These are phyloP conservation scores for Phymastichus coffea DNA, from an alignment of 1,140 invertebrate genomes.

Conservation along the genomic window DNA sequence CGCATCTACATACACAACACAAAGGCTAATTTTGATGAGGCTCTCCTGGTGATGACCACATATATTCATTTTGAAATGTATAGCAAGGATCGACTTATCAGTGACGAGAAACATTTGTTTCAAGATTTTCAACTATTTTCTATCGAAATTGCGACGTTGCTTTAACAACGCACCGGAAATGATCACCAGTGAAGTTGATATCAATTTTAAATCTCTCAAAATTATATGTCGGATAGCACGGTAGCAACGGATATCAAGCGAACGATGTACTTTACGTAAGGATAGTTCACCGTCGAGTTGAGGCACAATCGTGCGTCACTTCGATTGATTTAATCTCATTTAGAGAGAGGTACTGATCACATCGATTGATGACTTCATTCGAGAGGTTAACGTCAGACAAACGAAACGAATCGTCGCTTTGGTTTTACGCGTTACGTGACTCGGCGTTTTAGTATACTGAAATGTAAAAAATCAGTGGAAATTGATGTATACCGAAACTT, in stretches of 20 bases:
- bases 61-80: too few relatives aligned
- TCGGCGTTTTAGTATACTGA: slow-evolving; percentile 52
- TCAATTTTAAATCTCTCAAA: slow-evolving; percentile 41
- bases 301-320: background rate
- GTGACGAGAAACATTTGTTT: too few relatives aligned
- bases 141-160: too few relatives aligned
- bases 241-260: background rate
- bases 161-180: slow-evolving; percentile 14
- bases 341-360: background rate
- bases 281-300: background rate
- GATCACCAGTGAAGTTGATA: slow-evolving; percentile 34
- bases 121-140: too few relatives aligned
- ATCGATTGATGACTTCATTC: slow-evolving; percentile 1
- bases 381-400: background rate
- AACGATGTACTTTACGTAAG: background rate
- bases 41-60: slow-evolving; percentile 25
- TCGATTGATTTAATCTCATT: background rate
- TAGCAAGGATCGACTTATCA: too few relatives aligned
- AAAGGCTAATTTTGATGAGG: slow-evolving; percentile 27
- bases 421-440: slow-evolving; percentile 14
- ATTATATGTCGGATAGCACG: slow-evolving; percentile 1
- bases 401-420: background rate
- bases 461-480: slow-evolving; percentile 43
- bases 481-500: slow-evolving; percentile 56
- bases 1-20: slow-evolving; percentile 31